phyloP scores from a whole-genome alignment of 2,797 vertebrate genomes.

The Lagocephalus sceleratus region DNA sequence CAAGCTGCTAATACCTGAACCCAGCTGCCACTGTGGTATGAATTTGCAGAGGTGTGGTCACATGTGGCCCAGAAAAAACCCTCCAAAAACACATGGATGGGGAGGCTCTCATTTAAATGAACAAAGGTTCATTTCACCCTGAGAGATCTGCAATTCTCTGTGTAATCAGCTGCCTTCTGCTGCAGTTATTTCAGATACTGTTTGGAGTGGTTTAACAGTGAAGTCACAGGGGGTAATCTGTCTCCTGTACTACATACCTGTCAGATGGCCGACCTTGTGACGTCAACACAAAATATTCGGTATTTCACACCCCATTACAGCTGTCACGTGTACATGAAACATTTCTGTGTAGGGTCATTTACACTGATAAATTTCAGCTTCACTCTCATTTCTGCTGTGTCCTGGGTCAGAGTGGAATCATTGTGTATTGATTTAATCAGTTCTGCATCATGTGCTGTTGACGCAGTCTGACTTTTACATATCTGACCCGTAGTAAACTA shows the following conservation, averaged over 20 bases:
- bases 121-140: not conserved
- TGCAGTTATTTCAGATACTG: slow-evolving; percentile 4
- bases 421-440: slow-evolving; percentile 25
- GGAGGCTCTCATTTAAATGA: not conserved
- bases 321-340: slow-evolving; percentile 21
- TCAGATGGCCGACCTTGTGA: slow-evolving; percentile 19
- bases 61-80: slow-evolving; percentile 14
- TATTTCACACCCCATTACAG: slow-evolving; percentile 29
- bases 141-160: not conserved
- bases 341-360: slow-evolving; percentile 29
- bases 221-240: slow-evolving; percentile 32
- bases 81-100: not conserved
- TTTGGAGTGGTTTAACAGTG: slow-evolving; percentile 14
- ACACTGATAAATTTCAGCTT: slow-evolving; percentile 9
- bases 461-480: no score
- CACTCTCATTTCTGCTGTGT: slow-evolving; percentile 16
- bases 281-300: slow-evolving; percentile 9
- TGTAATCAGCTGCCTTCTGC: not conserved
- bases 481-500: no score
- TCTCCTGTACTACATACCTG: slow-evolving; percentile 1
- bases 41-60: slow-evolving; percentile 33
- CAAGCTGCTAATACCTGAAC: slow-evolving; percentile 52
- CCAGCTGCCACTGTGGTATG: slow-evolving; percentile 36
- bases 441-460: slow-evolving; percentile 9
- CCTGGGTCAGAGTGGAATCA: slow-evolving; percentile 7